These are phyloP conservation scores for Vicugna pacos DNA, from an alignment of 2,113 vertebrate genomes.

Conservation along the genomic window DNA sequence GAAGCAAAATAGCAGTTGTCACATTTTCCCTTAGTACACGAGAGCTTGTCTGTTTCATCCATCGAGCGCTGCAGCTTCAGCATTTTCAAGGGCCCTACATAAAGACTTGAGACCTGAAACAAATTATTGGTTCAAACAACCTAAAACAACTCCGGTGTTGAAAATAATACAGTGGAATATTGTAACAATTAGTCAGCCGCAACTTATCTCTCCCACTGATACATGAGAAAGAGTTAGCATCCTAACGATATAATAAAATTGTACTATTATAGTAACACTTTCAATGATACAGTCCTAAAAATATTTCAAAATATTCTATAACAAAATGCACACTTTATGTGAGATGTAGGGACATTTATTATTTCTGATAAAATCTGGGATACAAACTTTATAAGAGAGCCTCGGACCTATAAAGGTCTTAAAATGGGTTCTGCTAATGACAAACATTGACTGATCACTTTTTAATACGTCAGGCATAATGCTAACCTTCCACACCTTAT, in stretches of 20 bases:
- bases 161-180: neutral
- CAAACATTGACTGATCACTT: neutral
- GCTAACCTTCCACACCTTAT: neutral
- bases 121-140: neutral
- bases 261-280: neutral
- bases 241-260: neutral
- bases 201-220: neutral
- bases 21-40: neutral
- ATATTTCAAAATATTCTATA: neutral
- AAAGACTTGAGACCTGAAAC: neutral
- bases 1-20: neutral
- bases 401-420: neutral
- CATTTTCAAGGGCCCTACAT: neutral
- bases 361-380: neutral
- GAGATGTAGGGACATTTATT: neutral
- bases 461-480: neutral
- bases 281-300: neutral
- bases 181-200: neutral
- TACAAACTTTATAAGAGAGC: neutral
- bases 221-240: neutral
- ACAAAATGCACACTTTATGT: neutral
- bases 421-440: neutral
- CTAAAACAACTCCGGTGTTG: neutral
- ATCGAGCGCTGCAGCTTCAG: neutral
- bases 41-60: neutral